phyloP scores from a whole-genome alignment of 2,113 vertebrate genomes.

The Microtus oregoni region DNA sequence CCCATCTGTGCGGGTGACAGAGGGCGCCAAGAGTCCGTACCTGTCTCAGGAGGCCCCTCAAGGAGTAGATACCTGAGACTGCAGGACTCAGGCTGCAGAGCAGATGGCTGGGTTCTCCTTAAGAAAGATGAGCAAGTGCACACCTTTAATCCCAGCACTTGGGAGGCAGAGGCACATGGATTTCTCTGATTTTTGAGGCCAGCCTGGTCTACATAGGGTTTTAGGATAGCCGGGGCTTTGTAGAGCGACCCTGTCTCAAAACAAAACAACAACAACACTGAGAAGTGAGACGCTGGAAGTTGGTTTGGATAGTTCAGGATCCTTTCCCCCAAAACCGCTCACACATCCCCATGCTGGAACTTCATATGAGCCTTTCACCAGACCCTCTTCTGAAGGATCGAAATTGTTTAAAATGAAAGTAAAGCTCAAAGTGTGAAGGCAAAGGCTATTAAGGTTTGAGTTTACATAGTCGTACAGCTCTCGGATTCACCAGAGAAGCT shows the following conservation, averaged over 20 bases:
- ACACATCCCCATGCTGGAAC: not conserved
- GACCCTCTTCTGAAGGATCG: not conserved
- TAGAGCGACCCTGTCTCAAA: not conserved
- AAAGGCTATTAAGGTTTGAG: not conserved
- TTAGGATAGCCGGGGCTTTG: not conserved
- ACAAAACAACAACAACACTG: not conserved
- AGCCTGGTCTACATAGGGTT: not conserved
- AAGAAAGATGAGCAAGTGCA: not conserved
- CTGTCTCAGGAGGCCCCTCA: not conserved
- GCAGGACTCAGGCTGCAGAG: not conserved
- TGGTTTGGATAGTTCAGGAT: not conserved
- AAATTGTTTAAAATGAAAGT: not conserved
- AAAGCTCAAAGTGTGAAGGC: not conserved
- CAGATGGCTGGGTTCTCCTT: not conserved
- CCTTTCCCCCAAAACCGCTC: not conserved
- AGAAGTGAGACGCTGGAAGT: not conserved
- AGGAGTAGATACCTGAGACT: not conserved
- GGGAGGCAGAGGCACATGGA: not conserved
- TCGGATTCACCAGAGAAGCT: not conserved
- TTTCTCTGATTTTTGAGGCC: not conserved
- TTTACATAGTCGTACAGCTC: not conserved
- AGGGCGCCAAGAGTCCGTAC: fast-evolving
- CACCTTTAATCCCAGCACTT: not conserved
- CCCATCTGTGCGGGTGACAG: fast-evolving
- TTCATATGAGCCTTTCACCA: not conserved